Evolutionary conservation across 2,888 invertebrate genomes (phyloP).

Genomic region (Branchipolynoe longqiensis): DNA sequence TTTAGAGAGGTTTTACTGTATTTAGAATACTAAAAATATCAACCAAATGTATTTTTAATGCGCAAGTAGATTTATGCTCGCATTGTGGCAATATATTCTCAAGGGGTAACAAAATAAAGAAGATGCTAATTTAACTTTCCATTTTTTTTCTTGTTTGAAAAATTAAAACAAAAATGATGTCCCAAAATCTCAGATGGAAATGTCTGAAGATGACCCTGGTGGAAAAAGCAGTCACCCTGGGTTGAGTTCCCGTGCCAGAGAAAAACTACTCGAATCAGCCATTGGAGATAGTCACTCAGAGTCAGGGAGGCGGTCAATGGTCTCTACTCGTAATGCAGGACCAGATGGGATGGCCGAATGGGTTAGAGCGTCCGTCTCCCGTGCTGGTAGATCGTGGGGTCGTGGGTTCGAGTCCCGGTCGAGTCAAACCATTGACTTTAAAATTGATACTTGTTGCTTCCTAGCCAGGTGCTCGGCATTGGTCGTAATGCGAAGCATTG

Average conservation of each 20-base stretch:
- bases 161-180: neutral
- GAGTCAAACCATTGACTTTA: neutral
- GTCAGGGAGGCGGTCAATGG: neutral
- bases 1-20: no score
- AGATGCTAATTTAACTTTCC: neutral
- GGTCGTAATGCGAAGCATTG: no score
- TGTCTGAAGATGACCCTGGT: neutral
- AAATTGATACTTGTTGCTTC: no score
- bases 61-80: no score
- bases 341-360: no score
- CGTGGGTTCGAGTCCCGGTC: no score
- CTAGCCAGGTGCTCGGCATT: no score
- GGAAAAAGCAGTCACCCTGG: slow-evolving; percentile 1
- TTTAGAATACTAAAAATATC: no score
- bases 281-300: neutral
- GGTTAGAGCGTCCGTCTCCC: no score
- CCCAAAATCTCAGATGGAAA: slow-evolving; percentile 30
- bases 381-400: no score
- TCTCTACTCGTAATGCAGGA: no score
- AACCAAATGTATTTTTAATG: no score
- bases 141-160: neutral
- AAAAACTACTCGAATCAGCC: neutral
- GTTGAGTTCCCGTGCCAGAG: slow-evolving; percentile 11
- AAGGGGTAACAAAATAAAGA: neutral
- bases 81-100: neutral